These are phyloP conservation scores for Plutomurus gul DNA, from an alignment of 1,140 invertebrate genomes.

Conservation along the genomic window DNA sequence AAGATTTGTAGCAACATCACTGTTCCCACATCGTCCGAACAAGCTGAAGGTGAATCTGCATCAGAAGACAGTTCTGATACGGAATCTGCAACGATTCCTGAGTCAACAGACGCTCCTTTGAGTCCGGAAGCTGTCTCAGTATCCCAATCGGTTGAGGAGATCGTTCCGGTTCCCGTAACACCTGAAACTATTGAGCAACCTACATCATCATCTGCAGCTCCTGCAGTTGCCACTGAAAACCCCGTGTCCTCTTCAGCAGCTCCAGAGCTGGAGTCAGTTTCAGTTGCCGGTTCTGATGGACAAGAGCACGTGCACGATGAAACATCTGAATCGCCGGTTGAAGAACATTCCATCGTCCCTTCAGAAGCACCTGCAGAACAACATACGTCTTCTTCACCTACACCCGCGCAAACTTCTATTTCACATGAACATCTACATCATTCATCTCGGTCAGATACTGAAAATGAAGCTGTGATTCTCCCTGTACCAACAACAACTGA, in stretches of 20 bases:
- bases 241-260: constrained; percentile 42
- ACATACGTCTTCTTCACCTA: not conserved
- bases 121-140: not conserved
- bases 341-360: constrained; percentile 34
- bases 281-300: constrained; percentile 54
- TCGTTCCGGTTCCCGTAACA: not conserved
- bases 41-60: constrained; percentile 32
- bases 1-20: too few species aligned
- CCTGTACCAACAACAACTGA: not conserved
- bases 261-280: constrained; percentile 55
- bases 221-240: not conserved
- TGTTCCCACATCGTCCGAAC: too few species aligned
- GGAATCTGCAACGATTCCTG: too few species aligned
- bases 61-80: not conserved
- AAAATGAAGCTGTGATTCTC: not conserved
- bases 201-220: not conserved
- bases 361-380: constrained; percentile 33
- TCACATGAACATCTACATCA: not conserved
- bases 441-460: not conserved
- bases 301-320: constrained; percentile 56
- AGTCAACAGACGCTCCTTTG: not conserved
- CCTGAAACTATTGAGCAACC: not conserved
- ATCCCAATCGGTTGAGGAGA: not conserved
- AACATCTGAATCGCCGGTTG: constrained; percentile 55
- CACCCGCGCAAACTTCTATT: not conserved